Evolutionary conservation across 2,113 vertebrate species (phyloP).

Genomic region (Brienomyrus brachyistius): DNA sequence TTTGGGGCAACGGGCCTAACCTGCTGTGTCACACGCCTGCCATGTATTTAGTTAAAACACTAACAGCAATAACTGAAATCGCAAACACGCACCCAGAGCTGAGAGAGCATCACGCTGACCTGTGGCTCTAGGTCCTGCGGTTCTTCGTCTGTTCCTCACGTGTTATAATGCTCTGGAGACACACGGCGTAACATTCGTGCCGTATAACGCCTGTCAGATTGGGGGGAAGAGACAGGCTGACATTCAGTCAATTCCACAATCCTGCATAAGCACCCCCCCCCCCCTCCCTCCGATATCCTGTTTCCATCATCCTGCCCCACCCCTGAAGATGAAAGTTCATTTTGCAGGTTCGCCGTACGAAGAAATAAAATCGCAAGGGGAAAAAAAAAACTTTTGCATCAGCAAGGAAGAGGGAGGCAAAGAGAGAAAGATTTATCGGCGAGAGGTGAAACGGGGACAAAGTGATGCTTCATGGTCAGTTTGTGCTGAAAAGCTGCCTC

Average conservation of each 20-base stretch:
- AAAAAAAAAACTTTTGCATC: conserved; percentile 37
- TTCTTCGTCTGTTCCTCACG: background rate
- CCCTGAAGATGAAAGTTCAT: conserved; percentile 32
- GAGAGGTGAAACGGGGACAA: conserved; percentile 42
- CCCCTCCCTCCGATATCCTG: conserved; percentile 15
- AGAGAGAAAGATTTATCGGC: conserved; percentile 51
- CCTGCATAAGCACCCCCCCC: background rate
- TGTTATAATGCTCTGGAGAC: background rate
- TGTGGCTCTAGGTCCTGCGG: background rate
- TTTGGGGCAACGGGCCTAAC: background rate
- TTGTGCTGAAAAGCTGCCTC: conserved; percentile 39
- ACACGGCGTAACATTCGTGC: background rate
- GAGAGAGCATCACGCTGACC: background rate
- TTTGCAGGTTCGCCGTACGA: conserved; percentile 47
- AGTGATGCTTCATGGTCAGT: conserved; percentile 49
- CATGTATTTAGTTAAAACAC: too few relatives aligned
- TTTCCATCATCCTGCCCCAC: conserved; percentile 29
- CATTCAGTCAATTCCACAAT: background rate
- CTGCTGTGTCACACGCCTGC: too few relatives aligned
- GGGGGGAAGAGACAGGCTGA: background rate
- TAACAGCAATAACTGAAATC: too few relatives aligned
- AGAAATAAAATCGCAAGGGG: conserved; percentile 44
- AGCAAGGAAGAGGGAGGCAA: conserved; percentile 43
- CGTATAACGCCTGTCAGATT: background rate
- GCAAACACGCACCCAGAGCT: background rate